Percentiles rank a stretch among this genome's conserved stretches.
phyloP scores from a whole-genome alignment of 2,113 vertebrate genomes.

The Jacana jacana region DNA sequence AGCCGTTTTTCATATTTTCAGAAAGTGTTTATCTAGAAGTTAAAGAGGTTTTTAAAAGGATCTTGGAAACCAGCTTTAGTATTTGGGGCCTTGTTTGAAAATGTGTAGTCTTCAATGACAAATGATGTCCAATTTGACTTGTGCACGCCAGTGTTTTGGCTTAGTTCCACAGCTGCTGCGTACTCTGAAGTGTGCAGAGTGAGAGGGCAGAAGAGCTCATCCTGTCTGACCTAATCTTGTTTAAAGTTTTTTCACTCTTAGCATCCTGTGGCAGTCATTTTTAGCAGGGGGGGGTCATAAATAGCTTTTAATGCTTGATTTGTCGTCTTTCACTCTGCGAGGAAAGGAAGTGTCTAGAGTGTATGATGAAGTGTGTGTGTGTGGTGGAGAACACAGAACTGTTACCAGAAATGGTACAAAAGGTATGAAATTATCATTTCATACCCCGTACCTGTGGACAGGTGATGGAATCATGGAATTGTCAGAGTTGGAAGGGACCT shows the following conservation, averaged over 20 bases:
- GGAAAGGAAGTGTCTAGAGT: background rate
- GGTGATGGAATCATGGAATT: background rate
- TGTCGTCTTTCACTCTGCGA: background rate
- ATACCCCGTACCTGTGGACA: background rate
- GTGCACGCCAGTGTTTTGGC: background rate
- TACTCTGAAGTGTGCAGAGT: background rate
- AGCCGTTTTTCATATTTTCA: background rate
- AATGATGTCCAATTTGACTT: background rate
- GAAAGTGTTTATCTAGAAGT: background rate
- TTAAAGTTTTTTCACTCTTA: background rate
- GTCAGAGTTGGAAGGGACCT: no score
- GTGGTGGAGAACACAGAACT: background rate
- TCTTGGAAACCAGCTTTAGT: background rate
- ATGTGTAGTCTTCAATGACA: background rate
- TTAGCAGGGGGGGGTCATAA: background rate
- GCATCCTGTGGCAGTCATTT: constrained; percentile 12
- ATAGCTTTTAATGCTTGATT: background rate
- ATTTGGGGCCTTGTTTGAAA: background rate
- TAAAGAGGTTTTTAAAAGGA: background rate
- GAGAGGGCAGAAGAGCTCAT: background rate
- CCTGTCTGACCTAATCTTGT: constrained; percentile 20
- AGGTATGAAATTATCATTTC: background rate
- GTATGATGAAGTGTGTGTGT: background rate
- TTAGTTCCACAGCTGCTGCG: background rate
- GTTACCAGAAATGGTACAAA: background rate